phyloP scores from a whole-genome alignment of 2,113 vertebrate genomes.

The Anguilla rostrata region DNA sequence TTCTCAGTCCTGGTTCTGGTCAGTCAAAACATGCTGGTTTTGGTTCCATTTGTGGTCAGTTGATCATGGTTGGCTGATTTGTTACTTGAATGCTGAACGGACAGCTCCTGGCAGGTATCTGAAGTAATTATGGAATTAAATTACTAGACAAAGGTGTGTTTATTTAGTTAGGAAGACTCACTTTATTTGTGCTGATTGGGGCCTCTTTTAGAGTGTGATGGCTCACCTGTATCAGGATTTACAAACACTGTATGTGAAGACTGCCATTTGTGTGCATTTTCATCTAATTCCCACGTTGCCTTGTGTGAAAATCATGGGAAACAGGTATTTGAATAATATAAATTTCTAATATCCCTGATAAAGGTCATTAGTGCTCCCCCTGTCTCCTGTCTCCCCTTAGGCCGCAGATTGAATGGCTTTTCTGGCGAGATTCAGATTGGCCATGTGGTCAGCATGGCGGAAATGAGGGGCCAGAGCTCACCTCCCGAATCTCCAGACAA shows the following conservation, averaged over 20 bases:
- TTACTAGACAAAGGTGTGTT: no score
- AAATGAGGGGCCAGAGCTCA: constrained; percentile 43
- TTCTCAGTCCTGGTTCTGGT: no score
- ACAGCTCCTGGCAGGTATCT: no score
- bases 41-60: no score
- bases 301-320: not conserved
- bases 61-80: no score
- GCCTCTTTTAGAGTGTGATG: no score
- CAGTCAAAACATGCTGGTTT: no score
- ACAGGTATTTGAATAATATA: not conserved
- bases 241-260: not conserved
- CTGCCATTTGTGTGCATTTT: not conserved
- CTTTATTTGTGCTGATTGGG: not conserved
- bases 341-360: not conserved
- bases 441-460: constrained; percentile 49
- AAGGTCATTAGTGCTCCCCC: not conserved
- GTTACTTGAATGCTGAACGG: no score
- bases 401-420: constrained; percentile 57
- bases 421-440: constrained; percentile 69
- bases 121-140: no score
- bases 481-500: constrained; percentile 18
- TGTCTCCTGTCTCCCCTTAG: constrained; percentile 35
- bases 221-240: no score
- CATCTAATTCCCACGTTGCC: not conserved
- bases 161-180: not conserved